phyloP scores from a whole-genome alignment of 2,797 vertebrate genomes.

The Hipposideros larvatus region DNA sequence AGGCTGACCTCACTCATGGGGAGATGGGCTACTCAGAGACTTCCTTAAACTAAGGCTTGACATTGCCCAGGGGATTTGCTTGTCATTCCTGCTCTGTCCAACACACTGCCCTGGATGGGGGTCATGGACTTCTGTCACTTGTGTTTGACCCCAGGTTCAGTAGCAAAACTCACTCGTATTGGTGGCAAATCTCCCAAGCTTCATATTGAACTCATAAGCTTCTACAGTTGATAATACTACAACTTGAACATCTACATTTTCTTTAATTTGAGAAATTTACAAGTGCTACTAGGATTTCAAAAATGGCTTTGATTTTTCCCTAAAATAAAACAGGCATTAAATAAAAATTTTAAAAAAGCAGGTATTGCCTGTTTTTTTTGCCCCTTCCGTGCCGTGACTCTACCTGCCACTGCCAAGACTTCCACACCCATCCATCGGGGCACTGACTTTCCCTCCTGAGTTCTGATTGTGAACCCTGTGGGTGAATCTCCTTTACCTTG shows the following conservation, averaged over 20 bases:
- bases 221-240: background rate
- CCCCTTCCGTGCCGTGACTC: background rate
- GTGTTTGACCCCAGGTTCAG: background rate
- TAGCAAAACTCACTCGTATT: constrained; percentile 16
- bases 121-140: background rate
- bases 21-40: background rate
- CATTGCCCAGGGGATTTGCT: background rate
- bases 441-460: background rate
- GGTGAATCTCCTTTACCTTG: constrained; percentile 74
- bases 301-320: constrained; percentile 2
- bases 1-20: background rate
- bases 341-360: background rate
- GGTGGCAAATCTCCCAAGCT: background rate
- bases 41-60: background rate
- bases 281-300: background rate
- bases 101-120: background rate
- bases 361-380: background rate
- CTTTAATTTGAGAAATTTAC: constrained; percentile 45
- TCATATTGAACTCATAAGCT: background rate
- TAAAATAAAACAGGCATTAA: constrained; percentile 30
- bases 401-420: background rate
- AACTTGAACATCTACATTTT: constrained; percentile 5
- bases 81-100: background rate
- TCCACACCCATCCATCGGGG: background rate
- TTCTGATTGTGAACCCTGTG: background rate